Base-by-base conservation (phyloP, 23 tunicate genomes). In the Ascidia mentula region DNA sequence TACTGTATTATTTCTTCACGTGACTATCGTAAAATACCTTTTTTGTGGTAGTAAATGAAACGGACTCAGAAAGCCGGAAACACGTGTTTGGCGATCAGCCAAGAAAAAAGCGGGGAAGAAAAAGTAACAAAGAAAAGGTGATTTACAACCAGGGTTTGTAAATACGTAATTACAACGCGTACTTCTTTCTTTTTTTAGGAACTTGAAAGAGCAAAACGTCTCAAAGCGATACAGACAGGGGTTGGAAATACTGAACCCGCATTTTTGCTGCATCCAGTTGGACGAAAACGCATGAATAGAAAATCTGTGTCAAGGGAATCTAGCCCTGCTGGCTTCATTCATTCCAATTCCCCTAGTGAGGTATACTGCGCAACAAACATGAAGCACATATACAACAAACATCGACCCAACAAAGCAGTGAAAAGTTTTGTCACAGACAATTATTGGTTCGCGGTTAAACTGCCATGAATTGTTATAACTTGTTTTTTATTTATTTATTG, bases 51-150 rank as follows among this genome's bases (percentile, higher is more conserved):
- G 65, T 53, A 9, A 53, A 53, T 28, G 65, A 53, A 53, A 53
- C 65, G 24, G 65, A 53, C 13, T 70, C 61, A 9, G 78, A 70
- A n/a, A 76, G 72, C 38, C 40, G 45, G 22, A 81, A 40, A 24
- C 77, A 76, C 12, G 85, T 70, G 38, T 45, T 72, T 31, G 36
- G 72, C 8, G 77, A 76, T 38, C 72, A 81, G 34, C 72, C 42
- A 71, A 59, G 85, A 6, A 81, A 81, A 46, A 81, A 81, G 45
- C 77, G 85, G 0, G 85, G 85, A 5, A 70, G 85, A 36, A 81
- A 81, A 72, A 71, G 60, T 22, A 81, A 81, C 53, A 59, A 69
- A 22, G 85, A 81, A 40, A 72, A 76, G 72, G 85, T 53, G 65
- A 9, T 53, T 53, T 53, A 3, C 65, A 3, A 5, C 22, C 22